phyloP scores from a whole-genome alignment of 2,888 invertebrate genomes.

The Antitype chi region DNA sequence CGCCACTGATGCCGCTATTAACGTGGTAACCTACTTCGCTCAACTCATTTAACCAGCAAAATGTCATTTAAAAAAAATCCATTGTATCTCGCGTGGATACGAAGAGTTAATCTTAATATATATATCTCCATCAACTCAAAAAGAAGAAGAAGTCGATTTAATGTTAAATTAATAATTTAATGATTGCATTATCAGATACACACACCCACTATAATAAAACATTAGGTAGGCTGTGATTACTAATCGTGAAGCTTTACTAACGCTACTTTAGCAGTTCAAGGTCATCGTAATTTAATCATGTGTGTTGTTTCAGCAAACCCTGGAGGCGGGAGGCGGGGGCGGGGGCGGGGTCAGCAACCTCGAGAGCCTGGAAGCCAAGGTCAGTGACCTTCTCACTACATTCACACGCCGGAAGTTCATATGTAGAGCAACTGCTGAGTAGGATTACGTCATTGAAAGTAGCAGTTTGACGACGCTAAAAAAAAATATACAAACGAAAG shows the following conservation, averaged over 20 bases:
- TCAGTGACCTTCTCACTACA: conserved; percentile 79
- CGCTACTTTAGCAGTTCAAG: neutral
- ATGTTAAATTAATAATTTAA: no score
- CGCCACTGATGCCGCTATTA: no score
- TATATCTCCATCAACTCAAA: no score
- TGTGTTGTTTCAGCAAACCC: conserved; percentile 88
- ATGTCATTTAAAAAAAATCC: no score
- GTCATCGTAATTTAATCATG: conserved; percentile 12
- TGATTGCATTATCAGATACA: no score
- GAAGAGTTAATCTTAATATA: no score
- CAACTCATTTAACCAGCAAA: no score
- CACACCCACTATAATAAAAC: neutral
- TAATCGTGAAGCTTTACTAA: neutral
- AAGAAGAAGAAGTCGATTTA: no score
- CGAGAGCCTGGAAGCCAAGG: conserved; percentile 95
- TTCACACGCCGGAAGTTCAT: conserved; percentile 22
- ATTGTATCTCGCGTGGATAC: no score
- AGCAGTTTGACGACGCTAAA: neutral
- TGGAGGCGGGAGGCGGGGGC: conserved; percentile 84
- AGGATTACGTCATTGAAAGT: neutral
- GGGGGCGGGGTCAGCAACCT: conserved; percentile 92
- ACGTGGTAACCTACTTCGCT: no score
- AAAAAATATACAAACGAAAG: neutral
- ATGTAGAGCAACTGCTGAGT: conserved; percentile 40
- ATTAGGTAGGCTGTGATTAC: neutral